phyloP scores from a whole-genome alignment of 2,797 vertebrate genomes.

The Oryzias dopingdopingensis region DNA sequence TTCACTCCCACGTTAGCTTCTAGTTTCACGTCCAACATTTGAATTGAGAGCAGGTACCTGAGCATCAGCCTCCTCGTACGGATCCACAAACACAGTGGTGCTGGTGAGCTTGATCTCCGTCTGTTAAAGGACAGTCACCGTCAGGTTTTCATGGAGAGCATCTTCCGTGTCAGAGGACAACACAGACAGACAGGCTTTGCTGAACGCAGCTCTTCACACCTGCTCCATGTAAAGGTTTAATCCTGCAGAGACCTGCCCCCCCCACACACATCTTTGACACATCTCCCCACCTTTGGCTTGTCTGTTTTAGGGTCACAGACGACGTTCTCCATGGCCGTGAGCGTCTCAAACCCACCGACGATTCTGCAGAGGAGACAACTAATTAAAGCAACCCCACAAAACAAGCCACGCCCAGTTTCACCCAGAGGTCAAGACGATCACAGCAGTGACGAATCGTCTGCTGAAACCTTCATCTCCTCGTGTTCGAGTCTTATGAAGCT shows the following conservation, averaged over 20 bases:
- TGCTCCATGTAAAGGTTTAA: too few species aligned
- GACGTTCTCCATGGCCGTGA: conserved; percentile 97
- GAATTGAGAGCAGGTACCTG: conserved; percentile 76
- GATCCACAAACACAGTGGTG: conserved; percentile 91
- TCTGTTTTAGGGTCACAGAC: conserved; percentile 93
- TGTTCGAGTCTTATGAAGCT: too few species aligned
- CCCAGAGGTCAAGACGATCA: too few species aligned
- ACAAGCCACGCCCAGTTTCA: too few species aligned
- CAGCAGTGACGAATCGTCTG: too few species aligned
- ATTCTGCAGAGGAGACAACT: conserved; percentile 74
- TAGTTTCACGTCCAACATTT: too few species aligned
- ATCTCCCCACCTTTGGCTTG: conserved; percentile 85
- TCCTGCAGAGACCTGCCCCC: too few species aligned
- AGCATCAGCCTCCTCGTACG: conserved; percentile 93
- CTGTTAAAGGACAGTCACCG: conserved; percentile 59
- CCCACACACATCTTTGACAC: too few species aligned
- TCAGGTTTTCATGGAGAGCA: not conserved
- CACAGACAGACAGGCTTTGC: too few species aligned
- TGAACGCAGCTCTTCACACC: too few species aligned
- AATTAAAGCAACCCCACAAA: not conserved
- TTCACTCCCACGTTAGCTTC: too few species aligned
- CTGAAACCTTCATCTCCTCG: too few species aligned
- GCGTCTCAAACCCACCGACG: conserved; percentile 94
- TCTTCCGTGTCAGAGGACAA: not conserved
- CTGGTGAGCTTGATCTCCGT: conserved; percentile 87